Evolutionary conservation across 2,797 vertebrate genomes (phyloP).

Genomic region (Cynopterus sphinx): DNA sequence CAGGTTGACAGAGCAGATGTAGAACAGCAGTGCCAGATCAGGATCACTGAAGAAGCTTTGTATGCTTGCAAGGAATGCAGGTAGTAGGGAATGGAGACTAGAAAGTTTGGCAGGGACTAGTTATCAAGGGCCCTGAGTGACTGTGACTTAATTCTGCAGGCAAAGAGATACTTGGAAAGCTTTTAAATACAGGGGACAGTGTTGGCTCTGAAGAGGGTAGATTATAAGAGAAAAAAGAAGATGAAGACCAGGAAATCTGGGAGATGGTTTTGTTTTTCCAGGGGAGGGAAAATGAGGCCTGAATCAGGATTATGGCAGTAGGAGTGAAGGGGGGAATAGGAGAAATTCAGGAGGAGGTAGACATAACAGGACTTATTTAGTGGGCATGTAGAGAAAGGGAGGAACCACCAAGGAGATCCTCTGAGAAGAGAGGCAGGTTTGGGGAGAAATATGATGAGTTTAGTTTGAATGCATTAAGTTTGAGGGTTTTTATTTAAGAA

Average conservation of each 20-base stretch:
- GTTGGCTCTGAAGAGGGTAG: background rate
- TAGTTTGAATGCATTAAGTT: background rate
- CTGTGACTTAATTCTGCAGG: background rate
- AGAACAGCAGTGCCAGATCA: background rate
- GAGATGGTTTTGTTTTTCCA: constrained; percentile 7
- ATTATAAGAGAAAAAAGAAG: background rate
- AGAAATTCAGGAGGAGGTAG: background rate
- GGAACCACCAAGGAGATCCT: background rate
- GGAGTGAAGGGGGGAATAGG: background rate
- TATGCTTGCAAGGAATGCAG: background rate
- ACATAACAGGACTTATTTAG: background rate
- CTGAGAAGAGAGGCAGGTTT: background rate
- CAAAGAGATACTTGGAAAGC: background rate
- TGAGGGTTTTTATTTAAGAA: background rate
- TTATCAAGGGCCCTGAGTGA: background rate
- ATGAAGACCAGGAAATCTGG: background rate
- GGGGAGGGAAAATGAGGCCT: background rate
- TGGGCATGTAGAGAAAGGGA: background rate
- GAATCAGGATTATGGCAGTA: background rate
- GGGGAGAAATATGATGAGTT: background rate
- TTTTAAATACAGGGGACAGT: constrained; percentile 1
- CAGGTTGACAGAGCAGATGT: background rate
- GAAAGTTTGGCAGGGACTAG: background rate
- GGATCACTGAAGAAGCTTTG: background rate
- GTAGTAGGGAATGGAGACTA: background rate